Percentiles rank a stretch among this genome's conserved stretches.
phyloP scores from a whole-genome alignment of 2,113 vertebrate genomes.

The Oryzias melastigma region DNA sequence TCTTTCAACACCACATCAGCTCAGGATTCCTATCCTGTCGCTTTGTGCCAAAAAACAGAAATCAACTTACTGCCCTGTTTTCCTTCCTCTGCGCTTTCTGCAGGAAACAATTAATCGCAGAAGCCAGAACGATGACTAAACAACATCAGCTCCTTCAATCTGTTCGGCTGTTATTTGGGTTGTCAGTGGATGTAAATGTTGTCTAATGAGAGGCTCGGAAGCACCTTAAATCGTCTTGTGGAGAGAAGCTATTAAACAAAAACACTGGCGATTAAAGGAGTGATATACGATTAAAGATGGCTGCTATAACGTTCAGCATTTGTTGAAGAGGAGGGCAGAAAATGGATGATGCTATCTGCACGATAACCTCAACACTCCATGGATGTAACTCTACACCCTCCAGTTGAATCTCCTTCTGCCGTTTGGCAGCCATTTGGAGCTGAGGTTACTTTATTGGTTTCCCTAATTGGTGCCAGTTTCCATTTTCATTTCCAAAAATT shows the following conservation, averaged over 20 bases:
- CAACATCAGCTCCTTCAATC: constrained; percentile 51
- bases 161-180: constrained; percentile 15
- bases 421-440: constrained; percentile 65
- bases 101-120: constrained; percentile 65
- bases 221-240: constrained; percentile 7
- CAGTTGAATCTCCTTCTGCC: constrained; percentile 53
- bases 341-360: constrained; percentile 64
- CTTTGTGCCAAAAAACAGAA: constrained; percentile 41
- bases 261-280: background rate
- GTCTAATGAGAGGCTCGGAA: constrained; percentile 34
- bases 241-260: constrained; percentile 5
- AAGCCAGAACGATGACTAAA: constrained; percentile 65
- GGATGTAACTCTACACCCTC: constrained; percentile 58
- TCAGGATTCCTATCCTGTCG: constrained; percentile 68
- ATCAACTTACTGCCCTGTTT: constrained; percentile 48
- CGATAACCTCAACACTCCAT: constrained; percentile 60
- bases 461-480: constrained; percentile 78
- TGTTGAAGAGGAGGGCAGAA: constrained; percentile 1
- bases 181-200: constrained; percentile 39
- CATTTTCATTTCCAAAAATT: constrained; percentile 77
- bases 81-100: constrained; percentile 32
- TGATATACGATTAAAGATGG: constrained; percentile 1
- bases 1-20: constrained; percentile 69
- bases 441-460: constrained; percentile 77
- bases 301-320: constrained; percentile 13